Evolutionary conservation across 2,797 vertebrate species (phyloP), one percentile per base, ranked within the genome.

Genomic region (Eleutherodactylus coqui): DNA sequence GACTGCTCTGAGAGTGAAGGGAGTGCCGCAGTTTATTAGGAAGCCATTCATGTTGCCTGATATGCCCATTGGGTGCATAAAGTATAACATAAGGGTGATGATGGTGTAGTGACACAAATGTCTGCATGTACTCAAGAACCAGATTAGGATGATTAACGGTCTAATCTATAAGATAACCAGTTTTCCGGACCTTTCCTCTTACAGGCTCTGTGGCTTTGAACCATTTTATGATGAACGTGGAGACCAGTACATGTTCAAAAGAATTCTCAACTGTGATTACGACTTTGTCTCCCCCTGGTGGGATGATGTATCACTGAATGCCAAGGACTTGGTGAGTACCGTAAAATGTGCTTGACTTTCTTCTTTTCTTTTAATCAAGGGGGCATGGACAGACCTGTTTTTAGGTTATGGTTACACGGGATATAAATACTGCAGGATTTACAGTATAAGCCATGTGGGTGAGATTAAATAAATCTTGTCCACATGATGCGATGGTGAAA

Each of bases 231-330:
- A 97, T 88, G 96, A 97, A 89, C 92, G 96, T 88, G 96, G 96
- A 8, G 95, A 96, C 89, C 95, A 96, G 83, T 96, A 95, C 89
- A 97, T 97, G 95, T 97, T 96, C 91, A 96, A 96, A 89, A 96
- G 94, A 90, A 96, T 96, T 91, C 92, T 97, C 84, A 96, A 96
- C 89, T 96, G 96, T 92, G 95, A 96, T 93, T 97, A 96, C 91
- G 96, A 96, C 91, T 97, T 97, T 93, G 95, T 97, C 92, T 96
- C 96, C 90, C 96, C 96, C 89, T 97, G 96, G 96, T 97, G 96
- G 96, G 96, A 97, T 92, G 96, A 96, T 73, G 96, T 96, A 21
- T 97, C 96, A 88, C 92, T 96, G 85, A 97, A 97, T 83, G 96
- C 96, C 89, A 97, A 97, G 93, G 96, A 97, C 89, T 94, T 97